Conservation (phyloP, 1,140 invertebrate genomes). For the Bilobella aurantiaca region DNA sequence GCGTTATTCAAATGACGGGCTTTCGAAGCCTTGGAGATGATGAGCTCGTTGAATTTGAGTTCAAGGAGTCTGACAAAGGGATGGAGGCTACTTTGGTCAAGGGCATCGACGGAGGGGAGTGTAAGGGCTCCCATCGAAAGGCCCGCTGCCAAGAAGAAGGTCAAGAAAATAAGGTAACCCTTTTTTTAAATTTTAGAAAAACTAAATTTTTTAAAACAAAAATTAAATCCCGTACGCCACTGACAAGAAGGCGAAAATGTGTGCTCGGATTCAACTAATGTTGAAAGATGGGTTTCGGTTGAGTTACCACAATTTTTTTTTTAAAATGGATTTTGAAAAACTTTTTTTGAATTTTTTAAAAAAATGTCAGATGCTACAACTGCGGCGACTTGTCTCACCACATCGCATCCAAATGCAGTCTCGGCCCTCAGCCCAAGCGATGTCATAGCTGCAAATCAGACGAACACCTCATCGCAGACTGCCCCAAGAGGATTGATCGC, state of each 20-base stretch:
- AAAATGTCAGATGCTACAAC: slow-evolving; percentile 71
- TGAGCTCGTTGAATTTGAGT: slow-evolving; percentile 76
- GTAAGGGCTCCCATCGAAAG: slow-evolving; percentile 55
- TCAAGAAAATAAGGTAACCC: slow-evolving; percentile 66
- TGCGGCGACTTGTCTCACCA: slow-evolving; percentile 84
- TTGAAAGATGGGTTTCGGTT: too few relatives aligned
- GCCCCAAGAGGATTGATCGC: slow-evolving; percentile 45
- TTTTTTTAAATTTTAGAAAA: background rate
- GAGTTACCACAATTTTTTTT: too few relatives aligned
- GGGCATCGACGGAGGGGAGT: slow-evolving; percentile 60
- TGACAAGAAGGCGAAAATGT: too few relatives aligned
- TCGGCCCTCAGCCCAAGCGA: slow-evolving; percentile 74
- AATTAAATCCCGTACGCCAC: too few relatives aligned
- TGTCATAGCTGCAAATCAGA: slow-evolving; percentile 77
- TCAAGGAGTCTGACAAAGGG: slow-evolving; percentile 68
- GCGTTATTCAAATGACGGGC: slow-evolving; percentile 75
- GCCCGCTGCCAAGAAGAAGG: slow-evolving; percentile 63
- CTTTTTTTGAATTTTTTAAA: too few relatives aligned
- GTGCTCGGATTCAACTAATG: too few relatives aligned
- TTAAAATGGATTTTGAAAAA: too few relatives aligned
- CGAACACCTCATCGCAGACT: slow-evolving; percentile 76
- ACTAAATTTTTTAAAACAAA: too few relatives aligned
- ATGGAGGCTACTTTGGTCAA: slow-evolving; percentile 71
- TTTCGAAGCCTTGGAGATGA: slow-evolving; percentile 76
- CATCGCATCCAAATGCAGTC: slow-evolving; percentile 72